Evolutionary conservation across 1,140 invertebrate species (phyloP).

Genomic region (Pogonomyrmex californicus): DNA sequence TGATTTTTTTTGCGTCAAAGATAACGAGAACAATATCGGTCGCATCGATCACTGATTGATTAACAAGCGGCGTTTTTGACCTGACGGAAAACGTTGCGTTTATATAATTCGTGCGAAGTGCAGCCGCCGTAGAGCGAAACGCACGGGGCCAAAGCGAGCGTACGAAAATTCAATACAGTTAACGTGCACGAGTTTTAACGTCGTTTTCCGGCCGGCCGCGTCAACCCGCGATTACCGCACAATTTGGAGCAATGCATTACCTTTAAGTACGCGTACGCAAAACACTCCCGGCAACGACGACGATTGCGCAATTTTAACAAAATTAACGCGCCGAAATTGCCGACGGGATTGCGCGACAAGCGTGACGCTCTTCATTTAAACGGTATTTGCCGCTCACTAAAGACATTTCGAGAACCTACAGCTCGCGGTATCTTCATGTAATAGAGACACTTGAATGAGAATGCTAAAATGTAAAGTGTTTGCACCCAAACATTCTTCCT

Average conservation of each 20-base stretch:
- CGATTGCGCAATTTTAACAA: constrained; percentile 45
- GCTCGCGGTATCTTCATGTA: not conserved
- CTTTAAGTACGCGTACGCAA: constrained; percentile 29
- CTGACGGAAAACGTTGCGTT: constrained; percentile 21
- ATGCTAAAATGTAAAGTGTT: constrained; percentile 1
- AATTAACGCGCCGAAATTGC: constrained; percentile 45
- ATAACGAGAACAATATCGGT: constrained; percentile 18
- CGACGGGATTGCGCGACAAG: constrained; percentile 5
- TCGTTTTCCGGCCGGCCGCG: constrained; percentile 59
- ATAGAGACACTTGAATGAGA: not conserved
- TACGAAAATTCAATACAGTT: constrained; percentile 66
- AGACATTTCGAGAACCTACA: constrained; percentile 25
- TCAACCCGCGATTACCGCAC: constrained; percentile 61
- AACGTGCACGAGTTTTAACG: constrained; percentile 66
- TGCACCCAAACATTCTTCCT: not conserved
- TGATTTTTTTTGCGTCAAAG: not conserved
- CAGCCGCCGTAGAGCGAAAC: constrained; percentile 71
- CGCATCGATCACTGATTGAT: not conserved
- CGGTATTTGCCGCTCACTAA: constrained; percentile 22
- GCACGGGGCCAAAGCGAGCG: constrained; percentile 62
- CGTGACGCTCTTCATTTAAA: constrained; percentile 35
- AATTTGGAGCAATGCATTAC: constrained; percentile 60
- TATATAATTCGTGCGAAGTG: constrained; percentile 52
- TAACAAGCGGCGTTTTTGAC: constrained; percentile 10
- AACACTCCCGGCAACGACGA: constrained; percentile 7